Conservation (phyloP, 2,888 invertebrate species). For the Apotomis turbidana region DNA sequence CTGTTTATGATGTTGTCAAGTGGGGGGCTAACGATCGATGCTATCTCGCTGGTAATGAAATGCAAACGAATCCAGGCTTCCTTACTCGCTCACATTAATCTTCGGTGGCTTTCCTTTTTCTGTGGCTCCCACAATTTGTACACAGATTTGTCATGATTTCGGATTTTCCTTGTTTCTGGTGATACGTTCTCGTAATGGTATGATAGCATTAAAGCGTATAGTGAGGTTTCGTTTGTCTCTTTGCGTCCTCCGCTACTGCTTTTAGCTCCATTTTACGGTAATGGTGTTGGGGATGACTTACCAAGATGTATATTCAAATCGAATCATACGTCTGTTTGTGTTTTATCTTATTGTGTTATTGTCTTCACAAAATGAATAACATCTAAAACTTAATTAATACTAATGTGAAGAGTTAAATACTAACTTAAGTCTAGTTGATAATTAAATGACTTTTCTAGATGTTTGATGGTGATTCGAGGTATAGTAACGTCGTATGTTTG, state of each 20-base stretch:
- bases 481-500: no score
- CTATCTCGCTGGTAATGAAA: constrained; percentile 63
- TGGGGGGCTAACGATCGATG: constrained; percentile 42
- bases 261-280: constrained; percentile 36
- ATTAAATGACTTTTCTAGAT: no score
- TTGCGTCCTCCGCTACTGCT: constrained; percentile 20
- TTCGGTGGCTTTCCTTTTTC: constrained; percentile 71
- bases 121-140: constrained; percentile 67
- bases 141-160: constrained; percentile 68
- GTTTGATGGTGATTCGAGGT: no score
- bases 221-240: constrained; percentile 35
- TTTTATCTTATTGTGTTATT: background rate
- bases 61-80: constrained; percentile 64
- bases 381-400: no score
- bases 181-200: constrained; percentile 42
- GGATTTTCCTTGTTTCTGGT: constrained; percentile 47
- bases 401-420: no score
- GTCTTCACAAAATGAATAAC: background rate
- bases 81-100: constrained; percentile 70
- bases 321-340: background rate
- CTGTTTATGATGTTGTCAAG: constrained; percentile 40
- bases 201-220: constrained; percentile 42
- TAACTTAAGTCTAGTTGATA: no score
- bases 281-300: constrained; percentile 19
- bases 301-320: constrained; percentile 22